Base-by-base conservation (phyloP, 2,797 vertebrate genomes). In the Lycodopsis pacificus region DNA sequence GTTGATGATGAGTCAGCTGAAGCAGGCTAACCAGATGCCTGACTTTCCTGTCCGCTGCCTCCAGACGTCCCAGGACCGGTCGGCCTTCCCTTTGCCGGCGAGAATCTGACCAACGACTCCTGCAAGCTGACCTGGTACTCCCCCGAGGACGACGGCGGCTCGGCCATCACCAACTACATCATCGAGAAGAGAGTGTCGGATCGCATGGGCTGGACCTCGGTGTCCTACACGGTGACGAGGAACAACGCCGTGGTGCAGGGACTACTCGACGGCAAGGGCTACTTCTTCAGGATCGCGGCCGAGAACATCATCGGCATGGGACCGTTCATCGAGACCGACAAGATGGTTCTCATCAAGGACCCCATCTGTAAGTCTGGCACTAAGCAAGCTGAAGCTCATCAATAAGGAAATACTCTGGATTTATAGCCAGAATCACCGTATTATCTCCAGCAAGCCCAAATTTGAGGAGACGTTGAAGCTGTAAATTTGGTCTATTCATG, bases 231-330 rank as follows among this genome's bases (percentile, higher is more conserved):
- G 0, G 98, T 99, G 83, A 99, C 98, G 0, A 95, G 98, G 76
- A 97, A 99, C 80, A 99, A 98, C 57, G 98, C 98, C 19, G 96
- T 97, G 9, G 94, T 99, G 66, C 98, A 99, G 90, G 97, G 97
- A 71, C 96, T 99, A 72, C 93, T 96, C 11, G 93, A 97, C 80
- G 97, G 97, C 20, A 98, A 97, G 89, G 95, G 96, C 65, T 99
- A 99, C 91, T 99, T 97, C 88, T 99, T 99, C 94, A 96, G 98
- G 92, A 98, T 99, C 56, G 98, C 98, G 38, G 96, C 98, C 15
- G 98, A 99, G 93, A 99, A 99, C 91, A 97, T 97, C 76, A 98
- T 99, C 57, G 98, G 98, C 92, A 97, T 98, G 95, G 98, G 98
- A 63, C 98, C 98, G 0, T 99, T 98, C 87, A 94, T 95, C 27